These are phyloP conservation scores for Eira barbara DNA, from an alignment of 2,113 vertebrate genomes.

Conservation along the genomic window DNA sequence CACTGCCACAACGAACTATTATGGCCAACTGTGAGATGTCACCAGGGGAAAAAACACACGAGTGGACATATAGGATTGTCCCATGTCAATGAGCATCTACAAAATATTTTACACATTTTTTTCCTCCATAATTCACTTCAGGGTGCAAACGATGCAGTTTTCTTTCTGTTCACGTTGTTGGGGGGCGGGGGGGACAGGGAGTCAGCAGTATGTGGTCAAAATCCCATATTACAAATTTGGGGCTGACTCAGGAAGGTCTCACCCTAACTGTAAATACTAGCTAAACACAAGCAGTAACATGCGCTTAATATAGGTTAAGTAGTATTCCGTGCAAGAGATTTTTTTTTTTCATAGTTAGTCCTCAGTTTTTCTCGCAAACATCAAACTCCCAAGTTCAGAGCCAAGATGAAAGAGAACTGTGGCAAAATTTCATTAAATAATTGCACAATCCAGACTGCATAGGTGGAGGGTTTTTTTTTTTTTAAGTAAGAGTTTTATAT, in stretches of 20 bases:
- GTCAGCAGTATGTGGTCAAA: not conserved
- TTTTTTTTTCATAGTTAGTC: not conserved
- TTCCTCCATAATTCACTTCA: not conserved
- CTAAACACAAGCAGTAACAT: not conserved
- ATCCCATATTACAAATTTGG: not conserved
- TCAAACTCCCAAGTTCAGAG: slow-evolving; percentile 43
- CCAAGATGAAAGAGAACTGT: slow-evolving; percentile 54
- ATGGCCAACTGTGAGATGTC: not conserved
- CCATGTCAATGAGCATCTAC: not conserved
- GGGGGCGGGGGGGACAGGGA: not conserved
- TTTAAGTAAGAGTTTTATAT: slow-evolving; percentile 28
- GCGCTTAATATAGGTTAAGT: not conserved
- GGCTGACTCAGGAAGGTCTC: not conserved
- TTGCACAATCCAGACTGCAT: slow-evolving; percentile 33
- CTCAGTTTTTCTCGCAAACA: slow-evolving; percentile 30
- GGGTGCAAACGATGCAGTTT: not conserved
- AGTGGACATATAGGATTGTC: not conserved
- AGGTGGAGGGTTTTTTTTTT: not conserved
- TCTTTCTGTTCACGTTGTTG: not conserved
- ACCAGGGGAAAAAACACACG: not conserved
- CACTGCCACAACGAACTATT: slow-evolving; percentile 44
- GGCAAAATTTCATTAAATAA: slow-evolving; percentile 64
- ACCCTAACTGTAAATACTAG: not conserved
- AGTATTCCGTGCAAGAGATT: not conserved
- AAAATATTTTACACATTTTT: not conserved